Evolutionary conservation across 2,888 invertebrate species (phyloP).

Genomic region (Cosmia pyralina): DNA sequence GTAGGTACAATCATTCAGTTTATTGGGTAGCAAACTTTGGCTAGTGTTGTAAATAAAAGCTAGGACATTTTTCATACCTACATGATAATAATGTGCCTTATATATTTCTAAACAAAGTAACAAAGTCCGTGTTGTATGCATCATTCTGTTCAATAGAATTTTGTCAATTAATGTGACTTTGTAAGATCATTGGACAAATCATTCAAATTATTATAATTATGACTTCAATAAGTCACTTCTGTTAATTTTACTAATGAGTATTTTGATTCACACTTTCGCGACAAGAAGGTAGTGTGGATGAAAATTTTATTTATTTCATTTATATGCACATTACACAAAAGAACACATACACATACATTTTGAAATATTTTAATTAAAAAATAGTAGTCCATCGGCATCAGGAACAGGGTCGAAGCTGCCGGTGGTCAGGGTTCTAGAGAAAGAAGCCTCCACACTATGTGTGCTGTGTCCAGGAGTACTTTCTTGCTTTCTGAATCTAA

Average conservation of each 20-base stretch:
- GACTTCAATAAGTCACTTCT: no score
- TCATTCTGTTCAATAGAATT: background rate
- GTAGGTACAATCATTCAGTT: background rate
- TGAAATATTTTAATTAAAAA: background rate
- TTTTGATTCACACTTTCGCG: background rate
- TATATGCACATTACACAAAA: no score
- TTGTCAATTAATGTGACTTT: background rate
- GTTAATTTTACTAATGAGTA: background rate
- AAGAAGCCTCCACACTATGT: background rate
- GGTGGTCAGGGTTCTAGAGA: background rate
- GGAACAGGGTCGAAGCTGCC: background rate
- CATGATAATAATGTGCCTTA: background rate
- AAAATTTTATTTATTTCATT: background rate
- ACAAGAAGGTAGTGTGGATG: background rate
- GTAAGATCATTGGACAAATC: background rate
- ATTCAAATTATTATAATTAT: background rate
- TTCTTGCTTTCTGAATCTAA: background rate
- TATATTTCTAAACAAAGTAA: background rate
- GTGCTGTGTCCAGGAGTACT: background rate
- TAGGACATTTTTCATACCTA: background rate
- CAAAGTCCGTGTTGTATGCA: background rate
- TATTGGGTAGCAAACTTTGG: background rate
- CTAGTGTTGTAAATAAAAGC: constrained; percentile 1
- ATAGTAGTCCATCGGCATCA: background rate
- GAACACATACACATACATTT: no score